Base-by-base conservation (phyloP, 2,888 invertebrate species). In the Ennomos fuscantarius region DNA sequence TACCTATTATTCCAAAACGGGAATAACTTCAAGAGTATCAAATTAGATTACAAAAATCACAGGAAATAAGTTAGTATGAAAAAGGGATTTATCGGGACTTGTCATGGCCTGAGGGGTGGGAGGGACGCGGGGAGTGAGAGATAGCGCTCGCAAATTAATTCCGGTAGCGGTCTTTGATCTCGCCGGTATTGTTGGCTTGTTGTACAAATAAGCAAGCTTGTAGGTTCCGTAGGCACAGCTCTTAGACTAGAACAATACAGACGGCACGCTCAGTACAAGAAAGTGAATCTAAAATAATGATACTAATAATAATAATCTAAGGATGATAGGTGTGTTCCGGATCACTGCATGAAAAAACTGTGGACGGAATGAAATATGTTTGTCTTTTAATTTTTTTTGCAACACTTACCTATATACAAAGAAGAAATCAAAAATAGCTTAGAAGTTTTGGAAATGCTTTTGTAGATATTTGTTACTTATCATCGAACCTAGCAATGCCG, bases 131-230 rank as follows among this genome's bases (percentile, higher is more conserved):
- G 68, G 70, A 69, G 72, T 66, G 76, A 73, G 75, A 81, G 82
- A 82, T 82, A 84, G 80, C 80, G 78, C 81, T 83, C 74, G 78
- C 79, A 86, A 87, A 88, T 88, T 87, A 87, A 88, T 87, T 87
- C 82, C 85, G 77, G 81, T 79, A 75, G 76, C 73, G 72, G 72
- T 78, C 84, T 88, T 88, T 88, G 88, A 88, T 87, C 84, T 87
- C 78, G 65, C 64, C 76, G 76, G 81, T 75, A 86, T 86, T 88
- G 86, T 87, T 78, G 81, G 81, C 81, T 79, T 79, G 81, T 80
- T 80, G 79, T 79, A 81, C 84, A 87, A 87, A 87, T 87, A 87
- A 81, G 74, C 76, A 85, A 82, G 68, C 72, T 61, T 71, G 59
- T 49, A 52, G 40, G 52, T 41, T 46, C 60, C 68, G 58, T 50